Evolutionary conservation across 2,113 vertebrate species (phyloP).

Genomic region (Bufo bufo): DNA sequence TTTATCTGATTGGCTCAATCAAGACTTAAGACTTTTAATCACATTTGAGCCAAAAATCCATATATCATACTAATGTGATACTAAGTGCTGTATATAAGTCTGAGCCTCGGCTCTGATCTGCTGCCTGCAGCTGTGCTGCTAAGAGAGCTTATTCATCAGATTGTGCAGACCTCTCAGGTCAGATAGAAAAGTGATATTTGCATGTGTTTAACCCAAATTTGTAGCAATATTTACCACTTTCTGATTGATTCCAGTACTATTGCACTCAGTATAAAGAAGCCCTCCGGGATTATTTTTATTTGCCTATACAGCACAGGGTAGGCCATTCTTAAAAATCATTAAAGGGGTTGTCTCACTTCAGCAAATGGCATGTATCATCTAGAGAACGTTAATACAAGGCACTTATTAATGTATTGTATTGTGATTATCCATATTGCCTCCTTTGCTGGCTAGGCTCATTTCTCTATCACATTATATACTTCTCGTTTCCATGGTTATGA

Average conservation of each 20-base stretch:
- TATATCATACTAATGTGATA: conserved; percentile 23
- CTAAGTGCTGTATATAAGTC: conserved; percentile 22
- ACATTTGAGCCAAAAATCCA: conserved; percentile 13
- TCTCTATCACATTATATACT: too few relatives aligned
- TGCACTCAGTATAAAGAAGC: background rate
- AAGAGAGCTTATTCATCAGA: background rate
- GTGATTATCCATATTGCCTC: too few relatives aligned
- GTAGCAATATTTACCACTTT: background rate
- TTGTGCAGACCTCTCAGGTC: background rate
- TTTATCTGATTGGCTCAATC: background rate
- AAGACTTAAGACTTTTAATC: background rate
- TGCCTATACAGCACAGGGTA: too few relatives aligned
- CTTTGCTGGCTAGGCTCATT: too few relatives aligned
- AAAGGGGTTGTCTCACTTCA: too few relatives aligned
- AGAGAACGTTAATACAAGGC: too few relatives aligned
- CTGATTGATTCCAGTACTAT: background rate
- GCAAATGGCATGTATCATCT: too few relatives aligned
- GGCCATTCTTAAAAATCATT: too few relatives aligned
- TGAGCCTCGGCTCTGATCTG: background rate
- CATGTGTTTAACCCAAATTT: background rate
- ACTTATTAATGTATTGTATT: too few relatives aligned
- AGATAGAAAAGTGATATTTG: background rate
- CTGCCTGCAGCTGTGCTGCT: background rate
- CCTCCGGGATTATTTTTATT: too few relatives aligned
- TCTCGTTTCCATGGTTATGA: too few relatives aligned